Percentiles rank a stretch among this genome's conserved stretches.
phyloP scores from a whole-genome alignment of 2,797 vertebrate species.

The Chelidonichthys spinosus region DNA sequence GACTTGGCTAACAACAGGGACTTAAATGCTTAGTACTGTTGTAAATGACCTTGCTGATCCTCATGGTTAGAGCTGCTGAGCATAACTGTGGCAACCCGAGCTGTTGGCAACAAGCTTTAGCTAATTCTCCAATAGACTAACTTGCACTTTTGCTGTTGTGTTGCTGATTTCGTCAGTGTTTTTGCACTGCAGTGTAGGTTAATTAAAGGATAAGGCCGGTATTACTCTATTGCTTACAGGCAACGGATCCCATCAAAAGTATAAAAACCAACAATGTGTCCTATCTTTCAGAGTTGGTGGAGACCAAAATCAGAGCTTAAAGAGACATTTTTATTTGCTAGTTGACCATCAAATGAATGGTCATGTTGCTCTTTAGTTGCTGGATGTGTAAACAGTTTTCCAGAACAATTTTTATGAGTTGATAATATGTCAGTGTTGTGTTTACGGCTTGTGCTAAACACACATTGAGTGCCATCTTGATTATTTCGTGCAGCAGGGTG shows the following conservation, averaged over 20 bases:
- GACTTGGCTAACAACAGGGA: conserved; percentile 64
- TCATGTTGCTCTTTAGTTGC: background rate
- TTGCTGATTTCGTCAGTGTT: conserved; percentile 22
- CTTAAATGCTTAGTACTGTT: conserved; percentile 74
- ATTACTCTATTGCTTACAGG: background rate
- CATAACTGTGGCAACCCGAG: conserved; percentile 50
- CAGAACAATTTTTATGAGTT: no score
- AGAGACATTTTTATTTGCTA: background rate
- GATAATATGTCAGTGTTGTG: no score
- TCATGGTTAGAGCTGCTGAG: conserved; percentile 67
- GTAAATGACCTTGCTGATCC: conserved; percentile 75
- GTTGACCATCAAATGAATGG: no score
- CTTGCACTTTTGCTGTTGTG: conserved; percentile 18
- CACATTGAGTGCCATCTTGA: background rate
- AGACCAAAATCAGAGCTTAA: no score
- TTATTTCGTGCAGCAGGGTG: background rate
- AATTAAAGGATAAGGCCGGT: background rate
- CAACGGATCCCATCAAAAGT: background rate
- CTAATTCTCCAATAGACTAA: conserved; percentile 37
- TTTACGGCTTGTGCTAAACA: background rate
- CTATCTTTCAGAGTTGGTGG: background rate
- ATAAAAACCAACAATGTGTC: background rate
- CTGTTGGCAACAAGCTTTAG: conserved; percentile 34
- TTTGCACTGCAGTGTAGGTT: background rate
- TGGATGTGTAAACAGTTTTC: no score